Base-by-base conservation (phyloP, 2,888 invertebrate genomes). In the Mycalesis mineus region DNA sequence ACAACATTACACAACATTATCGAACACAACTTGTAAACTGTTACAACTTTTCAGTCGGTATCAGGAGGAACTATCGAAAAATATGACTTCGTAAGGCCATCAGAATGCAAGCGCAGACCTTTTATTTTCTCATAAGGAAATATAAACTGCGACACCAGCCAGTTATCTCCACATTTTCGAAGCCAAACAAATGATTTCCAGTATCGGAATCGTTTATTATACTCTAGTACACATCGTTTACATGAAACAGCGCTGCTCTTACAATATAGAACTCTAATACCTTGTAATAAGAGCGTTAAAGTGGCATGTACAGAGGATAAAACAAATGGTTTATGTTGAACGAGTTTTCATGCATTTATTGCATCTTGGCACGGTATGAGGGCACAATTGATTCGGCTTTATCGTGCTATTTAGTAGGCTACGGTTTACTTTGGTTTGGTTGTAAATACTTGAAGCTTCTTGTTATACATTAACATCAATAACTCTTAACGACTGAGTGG, bases 281-380 rank as follows among this genome's bases (percentile, higher is more conserved):
- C 0, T 57, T 44, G 58, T 39, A 31, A 58, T 58, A 58, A 36
- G 47, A 14, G 41, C 49, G 44, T 41, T 50, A 41, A 45, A 36
- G 40, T 54, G 29, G 41, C 40, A 51, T 37, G 53, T 51, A 51
- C 36, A 65, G 60, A 49, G 68, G 61, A 65, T 65, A 70, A 72
- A 69, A 84, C 77, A 80, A 84, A 83, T 84, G 78, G 77, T 57
- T 74, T 65, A 62, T 68, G 69, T 70, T 70, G 73, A 71, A 79
- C 78, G 82, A 84, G 80, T 81, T 82, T 84, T 84, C 82, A 79
- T 83, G 73, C 80, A 78, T 80, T 86, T 85, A 85, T 85, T 84
- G 80, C 77, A 72, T 73, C 77, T 80, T 82, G 78, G 80, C 84
- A 84, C 81, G 83, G 76, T 78, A 80, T 73, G 74, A 80, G 78